Percentiles rank a stretch among this genome's conserved stretches.
These are phyloP conservation scores for Lepus townsendii DNA, from an alignment of 2,797 vertebrate genomes.

Conservation along the genomic window DNA sequence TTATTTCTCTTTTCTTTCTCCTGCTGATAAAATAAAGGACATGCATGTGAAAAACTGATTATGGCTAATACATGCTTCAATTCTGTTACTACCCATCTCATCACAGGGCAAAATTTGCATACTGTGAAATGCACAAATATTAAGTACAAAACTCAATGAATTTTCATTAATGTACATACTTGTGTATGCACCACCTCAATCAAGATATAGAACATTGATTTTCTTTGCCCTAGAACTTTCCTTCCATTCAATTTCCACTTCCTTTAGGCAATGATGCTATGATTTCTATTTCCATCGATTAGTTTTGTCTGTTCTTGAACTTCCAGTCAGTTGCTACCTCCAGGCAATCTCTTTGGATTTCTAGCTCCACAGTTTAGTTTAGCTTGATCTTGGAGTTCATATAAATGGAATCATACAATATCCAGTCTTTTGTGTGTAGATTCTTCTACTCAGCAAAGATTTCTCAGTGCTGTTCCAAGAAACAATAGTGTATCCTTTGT, in stretches of 20 bases:
- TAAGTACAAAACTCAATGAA: not conserved
- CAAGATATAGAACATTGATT: slow-evolving; percentile 1
- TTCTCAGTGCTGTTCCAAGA: not conserved
- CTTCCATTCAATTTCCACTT: not conserved
- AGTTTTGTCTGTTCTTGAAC: not conserved
- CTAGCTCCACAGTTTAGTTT: not conserved
- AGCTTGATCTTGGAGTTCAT: slow-evolving; percentile 41
- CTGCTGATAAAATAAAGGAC: not conserved
- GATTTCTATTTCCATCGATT: not conserved
- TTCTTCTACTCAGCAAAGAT: not conserved
- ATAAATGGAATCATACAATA: not conserved
- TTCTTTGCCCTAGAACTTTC: not conserved
- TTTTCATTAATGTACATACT: slow-evolving; percentile 20
- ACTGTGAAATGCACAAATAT: not conserved
- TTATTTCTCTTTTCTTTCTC: not conserved
- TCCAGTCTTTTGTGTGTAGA: not conserved
- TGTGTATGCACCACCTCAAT: not conserved
- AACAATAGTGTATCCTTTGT: not conserved
- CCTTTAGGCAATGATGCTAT: not conserved
- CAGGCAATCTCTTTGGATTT: not conserved
- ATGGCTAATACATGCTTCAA: not conserved
- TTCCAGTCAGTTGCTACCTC: not conserved
- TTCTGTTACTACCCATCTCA: not conserved
- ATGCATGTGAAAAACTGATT: not conserved
- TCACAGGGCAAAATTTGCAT: not conserved